Evolutionary conservation across 2,113 vertebrate genomes (phyloP).

Genomic region (Mastomys coucha): DNA sequence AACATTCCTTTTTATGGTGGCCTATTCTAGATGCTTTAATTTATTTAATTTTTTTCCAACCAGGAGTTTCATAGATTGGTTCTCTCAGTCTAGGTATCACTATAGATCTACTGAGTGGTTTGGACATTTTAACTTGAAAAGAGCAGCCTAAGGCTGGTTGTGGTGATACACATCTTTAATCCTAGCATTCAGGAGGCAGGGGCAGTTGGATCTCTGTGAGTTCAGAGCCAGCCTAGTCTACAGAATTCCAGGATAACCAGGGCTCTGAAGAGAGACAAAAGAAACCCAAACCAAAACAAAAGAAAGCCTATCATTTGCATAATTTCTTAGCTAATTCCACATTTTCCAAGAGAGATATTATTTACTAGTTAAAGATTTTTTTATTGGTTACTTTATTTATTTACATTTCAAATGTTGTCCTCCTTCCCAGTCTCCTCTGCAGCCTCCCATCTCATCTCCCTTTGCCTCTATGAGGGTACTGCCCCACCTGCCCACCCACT

Average conservation of each 20-base stretch:
- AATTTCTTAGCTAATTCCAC: not conserved
- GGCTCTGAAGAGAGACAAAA: not conserved
- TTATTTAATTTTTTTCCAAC: not conserved
- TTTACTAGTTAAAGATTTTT: too few species aligned
- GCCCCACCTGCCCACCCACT: too few species aligned
- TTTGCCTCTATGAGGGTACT: too few species aligned
- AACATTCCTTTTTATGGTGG: not conserved
- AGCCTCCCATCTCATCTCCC: too few species aligned
- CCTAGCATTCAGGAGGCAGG: not conserved
- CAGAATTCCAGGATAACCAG: not conserved
- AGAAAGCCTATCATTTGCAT: conserved; percentile 16
- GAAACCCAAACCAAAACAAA: not conserved
- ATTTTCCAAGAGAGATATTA: too few species aligned
- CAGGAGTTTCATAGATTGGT: not conserved
- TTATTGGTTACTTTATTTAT: too few species aligned
- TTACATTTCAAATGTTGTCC: too few species aligned
- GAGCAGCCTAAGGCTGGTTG: not conserved
- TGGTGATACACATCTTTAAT: not conserved
- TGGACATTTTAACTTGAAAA: not conserved
- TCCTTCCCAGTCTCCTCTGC: too few species aligned
- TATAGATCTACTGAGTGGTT: not conserved
- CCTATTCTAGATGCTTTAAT: conserved; percentile 44
- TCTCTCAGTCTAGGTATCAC: not conserved
- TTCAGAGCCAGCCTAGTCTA: not conserved
- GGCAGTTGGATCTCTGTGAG: not conserved